These are phyloP conservation scores for Scaptomyza montana DNA, from an alignment of 1,140 invertebrate species.

Conservation along the genomic window DNA sequence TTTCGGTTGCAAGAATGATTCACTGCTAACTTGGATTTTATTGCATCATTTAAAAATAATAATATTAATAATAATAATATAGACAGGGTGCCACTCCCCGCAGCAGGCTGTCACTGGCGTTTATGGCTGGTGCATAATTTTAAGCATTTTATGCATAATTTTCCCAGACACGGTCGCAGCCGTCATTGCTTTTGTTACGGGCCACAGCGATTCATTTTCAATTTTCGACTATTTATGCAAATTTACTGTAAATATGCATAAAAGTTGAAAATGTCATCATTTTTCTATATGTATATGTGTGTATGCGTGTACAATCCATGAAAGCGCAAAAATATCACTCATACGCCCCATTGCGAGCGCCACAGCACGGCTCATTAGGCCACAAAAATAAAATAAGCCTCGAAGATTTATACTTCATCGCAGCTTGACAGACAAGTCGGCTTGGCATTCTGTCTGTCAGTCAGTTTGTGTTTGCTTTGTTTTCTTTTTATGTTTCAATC, in stretches of 20 bases:
- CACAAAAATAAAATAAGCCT: slow-evolving; percentile 11
- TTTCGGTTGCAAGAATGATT: slow-evolving; percentile 11
- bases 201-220: slow-evolving; percentile 71
- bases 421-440: slow-evolving; percentile 16
- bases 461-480: slow-evolving; percentile 9
- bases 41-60: slow-evolving; percentile 67
- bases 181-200: slow-evolving; percentile 4
- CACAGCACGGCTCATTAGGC: slow-evolving; percentile 69
- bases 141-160: slow-evolving; percentile 69
- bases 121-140: slow-evolving; percentile 67
- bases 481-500: slow-evolving; percentile 75
- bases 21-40: slow-evolving; percentile 53
- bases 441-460: slow-evolving; percentile 11
- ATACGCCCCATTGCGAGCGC: slow-evolving; percentile 68
- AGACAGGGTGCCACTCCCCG: slow-evolving; percentile 46
- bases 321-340: slow-evolving; percentile 76
- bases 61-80: slow-evolving; percentile 27
- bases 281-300: slow-evolving; percentile 12
- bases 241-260: slow-evolving; percentile 73
- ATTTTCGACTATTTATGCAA: slow-evolving; percentile 81
- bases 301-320: slow-evolving; percentile 24
- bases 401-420: slow-evolving; percentile 44
- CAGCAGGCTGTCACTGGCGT: slow-evolving; percentile 30
- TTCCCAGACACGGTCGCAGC: slow-evolving; percentile 45
- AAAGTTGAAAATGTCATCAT: slow-evolving; percentile 75